Base-by-base conservation (phyloP, 2,113 vertebrate genomes). In the Microcebus lehilahytsara region DNA sequence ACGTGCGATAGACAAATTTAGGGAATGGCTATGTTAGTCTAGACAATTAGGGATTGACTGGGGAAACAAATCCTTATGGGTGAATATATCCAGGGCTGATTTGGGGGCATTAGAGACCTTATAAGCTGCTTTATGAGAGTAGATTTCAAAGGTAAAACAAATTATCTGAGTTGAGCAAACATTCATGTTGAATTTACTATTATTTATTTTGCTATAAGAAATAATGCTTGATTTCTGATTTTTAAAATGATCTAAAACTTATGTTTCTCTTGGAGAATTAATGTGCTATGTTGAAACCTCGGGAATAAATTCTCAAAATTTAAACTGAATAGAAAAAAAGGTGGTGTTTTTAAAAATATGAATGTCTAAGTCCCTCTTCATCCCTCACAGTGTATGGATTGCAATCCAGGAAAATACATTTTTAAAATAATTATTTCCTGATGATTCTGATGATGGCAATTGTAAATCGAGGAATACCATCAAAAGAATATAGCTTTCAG, bases 241-340 rank as follows among this genome's bases (percentile, higher is more conserved):
- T 86, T 83, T 62, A 71, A 77, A 95, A 79, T 62, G 9, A 60
- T 81, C 72, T 69, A 75, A 90, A 95, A 49, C n/a, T 67, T 78
- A n/a, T 32, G 69, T 49, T 95, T 87, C 12, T 30, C 2, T 9
- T 72, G 53, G 51, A 53, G 74, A 53, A 64, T 67, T 49, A 77
- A 64, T 42, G 22, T 64, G 37, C 11, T 91, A 23, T 62, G 12
- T 80, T 32, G 81, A 83, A 87, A 69, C 7, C 7, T 93, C 27
- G n/a, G 91, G 7, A 6, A 83, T 37, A 42, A 69, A 77, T 64
- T 71, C 19, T 71, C 71, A 51, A 90, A 91, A n/a, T 64, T 93
- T 87, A 80, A 85, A 40, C 37, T 83, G 19, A 88, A 34, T 84
- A 66, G 46, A 62, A 6, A 42, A 67, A 80, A 60, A 62, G 1